phyloP scores from a whole-genome alignment of 2,888 invertebrate genomes.

The Aporophyla lueneburgensis region DNA sequence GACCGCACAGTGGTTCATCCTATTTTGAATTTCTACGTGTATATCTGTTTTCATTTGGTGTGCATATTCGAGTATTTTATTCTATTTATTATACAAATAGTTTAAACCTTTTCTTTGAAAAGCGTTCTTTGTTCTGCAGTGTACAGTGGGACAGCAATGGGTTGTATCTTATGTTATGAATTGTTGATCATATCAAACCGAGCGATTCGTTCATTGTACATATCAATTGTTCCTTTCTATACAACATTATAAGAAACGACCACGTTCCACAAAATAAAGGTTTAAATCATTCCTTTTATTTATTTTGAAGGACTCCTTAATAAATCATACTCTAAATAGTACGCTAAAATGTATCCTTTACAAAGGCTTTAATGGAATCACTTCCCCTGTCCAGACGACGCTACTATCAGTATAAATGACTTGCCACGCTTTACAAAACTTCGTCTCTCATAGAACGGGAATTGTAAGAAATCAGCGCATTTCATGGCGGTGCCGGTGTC shows the following conservation, averaged over 20 bases:
- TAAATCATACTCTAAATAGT: neutral
- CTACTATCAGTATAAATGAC: slow-evolving; percentile 46
- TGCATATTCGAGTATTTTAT: too few relatives aligned
- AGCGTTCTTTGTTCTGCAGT: too few relatives aligned
- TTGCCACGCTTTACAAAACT: slow-evolving; percentile 56
- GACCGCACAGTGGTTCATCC: too few relatives aligned
- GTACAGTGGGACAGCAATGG: too few relatives aligned
- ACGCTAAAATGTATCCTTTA: slow-evolving; percentile 30
- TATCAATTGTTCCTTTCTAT: neutral
- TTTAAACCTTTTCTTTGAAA: neutral
- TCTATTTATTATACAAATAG: too few relatives aligned
- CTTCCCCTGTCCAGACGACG: slow-evolving; percentile 33
- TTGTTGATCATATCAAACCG: neutral
- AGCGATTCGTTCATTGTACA: neutral
- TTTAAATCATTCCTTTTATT: neutral
- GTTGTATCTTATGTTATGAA: neutral
- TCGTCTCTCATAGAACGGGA: slow-evolving; percentile 25
- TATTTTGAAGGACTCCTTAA: neutral
- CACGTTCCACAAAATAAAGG: neutral
- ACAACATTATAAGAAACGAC: neutral
- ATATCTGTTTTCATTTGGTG: too few relatives aligned
- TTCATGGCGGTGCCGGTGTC: slow-evolving; percentile 20
- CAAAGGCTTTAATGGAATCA: neutral
- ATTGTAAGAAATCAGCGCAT: slow-evolving; percentile 65
- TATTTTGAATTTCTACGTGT: too few relatives aligned